Percentiles rank a stretch among this genome's conserved stretches.
These are phyloP conservation scores for Agrochola lota DNA, from an alignment of 2,888 invertebrate genomes.

Conservation along the genomic window DNA sequence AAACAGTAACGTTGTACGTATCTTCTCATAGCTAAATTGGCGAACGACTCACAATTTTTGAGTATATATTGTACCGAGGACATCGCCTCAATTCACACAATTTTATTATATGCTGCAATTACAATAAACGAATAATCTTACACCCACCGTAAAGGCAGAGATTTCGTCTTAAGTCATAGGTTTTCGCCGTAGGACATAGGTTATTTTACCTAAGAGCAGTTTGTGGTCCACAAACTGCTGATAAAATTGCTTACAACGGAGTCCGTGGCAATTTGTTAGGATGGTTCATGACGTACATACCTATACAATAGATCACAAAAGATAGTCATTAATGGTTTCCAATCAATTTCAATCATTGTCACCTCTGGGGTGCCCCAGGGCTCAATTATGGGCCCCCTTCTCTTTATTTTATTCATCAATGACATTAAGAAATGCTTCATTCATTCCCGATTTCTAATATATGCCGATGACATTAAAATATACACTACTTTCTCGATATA, in stretches of 20 bases:
- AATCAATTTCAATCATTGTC: neutral
- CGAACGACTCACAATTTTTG: conserved; percentile 14
- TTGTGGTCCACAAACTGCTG: neutral
- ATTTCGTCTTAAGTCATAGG: conserved; percentile 1
- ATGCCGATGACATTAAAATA: no score
- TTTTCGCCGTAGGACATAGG: no score
- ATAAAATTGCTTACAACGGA: neutral
- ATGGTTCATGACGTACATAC: neutral
- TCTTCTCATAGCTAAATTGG: conserved; percentile 37
- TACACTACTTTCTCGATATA: no score
- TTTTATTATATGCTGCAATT: conserved; percentile 13
- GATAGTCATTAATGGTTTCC: neutral
- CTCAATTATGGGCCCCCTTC: neutral
- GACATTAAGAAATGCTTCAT: no score
- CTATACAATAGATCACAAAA: neutral
- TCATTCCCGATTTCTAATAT: no score
- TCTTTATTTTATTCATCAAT: no score
- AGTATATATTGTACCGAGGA: conserved; percentile 16
- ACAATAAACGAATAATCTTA: conserved; percentile 14
- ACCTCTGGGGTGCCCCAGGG: neutral
- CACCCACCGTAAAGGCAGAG: neutral
- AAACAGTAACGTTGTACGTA: conserved; percentile 37
- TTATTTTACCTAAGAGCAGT: no score
- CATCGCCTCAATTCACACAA: conserved; percentile 21
- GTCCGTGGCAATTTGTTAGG: neutral